These are phyloP conservation scores for Trissolcus basalis DNA, from an alignment of 1,140 invertebrate genomes.

Conservation along the genomic window DNA sequence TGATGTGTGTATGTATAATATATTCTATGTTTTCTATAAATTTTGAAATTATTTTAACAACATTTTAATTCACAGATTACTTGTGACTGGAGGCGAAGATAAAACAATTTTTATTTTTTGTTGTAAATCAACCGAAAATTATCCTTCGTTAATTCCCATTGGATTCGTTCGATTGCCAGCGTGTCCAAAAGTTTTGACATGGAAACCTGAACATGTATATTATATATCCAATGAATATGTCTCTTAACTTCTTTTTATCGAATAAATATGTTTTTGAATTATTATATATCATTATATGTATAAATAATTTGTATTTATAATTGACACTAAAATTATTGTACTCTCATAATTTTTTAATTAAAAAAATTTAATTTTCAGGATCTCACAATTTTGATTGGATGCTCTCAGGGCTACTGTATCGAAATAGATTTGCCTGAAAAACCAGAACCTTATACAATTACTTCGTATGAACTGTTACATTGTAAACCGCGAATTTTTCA, in stretches of 20 bases:
- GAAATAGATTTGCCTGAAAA: constrained; percentile 75
- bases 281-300: too few relatives aligned
- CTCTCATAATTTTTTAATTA: too few relatives aligned
- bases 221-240: constrained; percentile 6
- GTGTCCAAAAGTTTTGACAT: constrained; percentile 80
- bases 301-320: too few relatives aligned
- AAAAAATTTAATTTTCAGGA: constrained; percentile 53
- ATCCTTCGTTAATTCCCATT: constrained; percentile 78
- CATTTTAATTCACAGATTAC: constrained; percentile 64
- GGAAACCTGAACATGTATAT: constrained; percentile 77
- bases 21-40: too few relatives aligned
- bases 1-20: constrained; percentile 1
- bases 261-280: too few relatives aligned
- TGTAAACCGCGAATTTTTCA: constrained; percentile 70
- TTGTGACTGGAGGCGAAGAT: constrained; percentile 82
- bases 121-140: constrained; percentile 63
- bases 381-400: constrained; percentile 76
- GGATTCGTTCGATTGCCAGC: constrained; percentile 81
- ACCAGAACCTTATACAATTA: constrained; percentile 70
- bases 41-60: constrained; percentile 17
- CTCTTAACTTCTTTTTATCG: too few relatives aligned
- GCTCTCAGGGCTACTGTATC: constrained; percentile 75
- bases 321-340: too few relatives aligned
- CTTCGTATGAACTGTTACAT: constrained; percentile 73
- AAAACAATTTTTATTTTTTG: constrained; percentile 81